Base-by-base conservation (phyloP, 1,140 invertebrate genomes). In the Laodelphax striatellus region DNA sequence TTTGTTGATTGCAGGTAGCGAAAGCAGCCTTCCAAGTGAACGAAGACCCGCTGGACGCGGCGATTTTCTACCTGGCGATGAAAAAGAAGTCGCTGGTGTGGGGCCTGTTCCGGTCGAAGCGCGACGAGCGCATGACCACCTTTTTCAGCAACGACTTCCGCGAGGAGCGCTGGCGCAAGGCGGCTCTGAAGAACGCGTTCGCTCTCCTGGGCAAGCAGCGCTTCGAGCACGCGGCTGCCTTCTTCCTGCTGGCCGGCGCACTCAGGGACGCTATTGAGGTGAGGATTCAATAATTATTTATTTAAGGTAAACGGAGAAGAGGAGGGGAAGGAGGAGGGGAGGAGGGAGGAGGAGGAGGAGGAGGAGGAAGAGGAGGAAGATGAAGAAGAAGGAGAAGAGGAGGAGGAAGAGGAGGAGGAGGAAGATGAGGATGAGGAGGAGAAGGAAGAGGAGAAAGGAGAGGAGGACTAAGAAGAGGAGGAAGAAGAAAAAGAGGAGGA, bases 61-160 rank as follows among this genome's bases (percentile, higher is more conserved):
- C 97, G 1, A 77, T 99, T 11, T 98, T 94, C 72, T 99, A 99
- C 73, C 75, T 99, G 55, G 96, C 97, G 5, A 95, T 99, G 94
- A 96, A 92, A 71, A 99, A 98, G 77, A 97, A 98, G 69, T 95
- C 87, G 69, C 76, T 99, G 6, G 82, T 99, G 0, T 98, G 94
- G 89, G 96, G 94, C 4, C 73, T 99, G 5, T 99, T 94, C 73
- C 79, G 93, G 61, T 95, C 87, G 2, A 85, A 89, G 56, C 73
- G 84, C 10, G 91, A 99, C 69, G 86, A 89, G 10, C 87, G 89
- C 68, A 98, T 99, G 95, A 92, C 90, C 0, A 73, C 79, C 3
- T 99, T 99, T 75, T 99, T 99, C 72, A 75, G 87, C 9, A 94
- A 98, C 70, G 94, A 99, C 70, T 99, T 99, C 70, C 74, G 75